A percentile compares a stretch with the other conserved stretches of the same genome.
Conservation (phyloP, 1,140 invertebrate species). For the Diprion similis region DNA sequence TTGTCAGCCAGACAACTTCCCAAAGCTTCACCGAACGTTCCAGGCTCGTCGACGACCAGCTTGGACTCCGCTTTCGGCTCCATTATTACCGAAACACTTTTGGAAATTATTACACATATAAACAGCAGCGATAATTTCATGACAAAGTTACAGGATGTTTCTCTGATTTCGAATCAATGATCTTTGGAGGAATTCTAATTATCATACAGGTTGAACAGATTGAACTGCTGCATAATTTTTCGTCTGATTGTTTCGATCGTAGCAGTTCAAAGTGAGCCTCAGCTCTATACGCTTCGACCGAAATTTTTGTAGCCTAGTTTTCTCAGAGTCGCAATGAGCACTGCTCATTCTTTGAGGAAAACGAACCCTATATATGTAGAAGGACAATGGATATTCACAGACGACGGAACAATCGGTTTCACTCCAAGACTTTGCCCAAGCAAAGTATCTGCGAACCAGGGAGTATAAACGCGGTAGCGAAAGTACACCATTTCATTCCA, state of each 20-base stretch:
- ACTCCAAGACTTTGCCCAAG: conserved; percentile 33
- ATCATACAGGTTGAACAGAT: too few relatives aligned
- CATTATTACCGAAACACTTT: neutral
- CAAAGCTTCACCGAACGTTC: conserved; percentile 42
- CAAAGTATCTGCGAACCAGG: conserved; percentile 6
- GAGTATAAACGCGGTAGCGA: conserved; percentile 49
- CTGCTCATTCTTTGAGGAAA: neutral
- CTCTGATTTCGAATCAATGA: too few relatives aligned
- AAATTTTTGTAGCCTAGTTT: neutral
- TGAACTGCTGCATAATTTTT: too few relatives aligned
- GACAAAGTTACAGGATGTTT: neutral
- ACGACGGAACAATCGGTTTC: conserved; percentile 58
- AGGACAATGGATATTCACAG: conserved; percentile 42
- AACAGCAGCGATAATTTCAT: neutral
- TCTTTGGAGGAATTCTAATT: too few relatives aligned
- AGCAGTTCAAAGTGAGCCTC: too few relatives aligned
- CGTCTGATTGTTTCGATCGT: too few relatives aligned
- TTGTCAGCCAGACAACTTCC: conserved; percentile 43
- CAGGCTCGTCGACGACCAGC: conserved; percentile 29
- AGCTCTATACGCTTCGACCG: too few relatives aligned
- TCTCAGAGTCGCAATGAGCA: neutral
- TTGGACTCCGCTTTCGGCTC: conserved; percentile 2
- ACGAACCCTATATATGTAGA: neutral
- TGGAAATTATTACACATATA: neutral
- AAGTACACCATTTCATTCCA: conserved; percentile 47